Evolutionary conservation across 2,113 vertebrate species (phyloP).

Genomic region (Columbina picui): DNA sequence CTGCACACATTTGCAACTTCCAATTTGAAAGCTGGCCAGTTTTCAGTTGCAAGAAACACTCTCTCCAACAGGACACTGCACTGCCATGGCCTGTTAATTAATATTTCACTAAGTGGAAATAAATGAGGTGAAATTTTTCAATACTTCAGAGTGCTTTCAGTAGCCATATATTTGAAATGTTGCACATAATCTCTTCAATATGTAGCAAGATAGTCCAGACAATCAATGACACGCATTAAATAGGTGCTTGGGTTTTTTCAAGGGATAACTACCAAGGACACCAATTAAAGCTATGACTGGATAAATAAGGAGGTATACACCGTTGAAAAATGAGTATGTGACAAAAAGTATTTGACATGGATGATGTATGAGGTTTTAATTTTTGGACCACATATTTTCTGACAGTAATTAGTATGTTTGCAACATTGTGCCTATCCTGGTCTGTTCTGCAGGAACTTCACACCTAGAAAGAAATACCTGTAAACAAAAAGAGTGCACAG

Average conservation of each 20-base stretch:
- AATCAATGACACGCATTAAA: not conserved
- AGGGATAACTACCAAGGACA: not conserved
- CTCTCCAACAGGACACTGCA: accelerated
- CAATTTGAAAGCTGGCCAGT: not conserved
- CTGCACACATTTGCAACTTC: not conserved
- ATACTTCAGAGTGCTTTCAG: not conserved
- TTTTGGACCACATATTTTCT: not conserved
- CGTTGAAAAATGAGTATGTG: not conserved
- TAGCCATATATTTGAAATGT: not conserved
- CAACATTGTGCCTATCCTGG: not conserved
- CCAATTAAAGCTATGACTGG: not conserved
- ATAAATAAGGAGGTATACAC: not conserved
- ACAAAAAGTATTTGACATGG: not conserved
- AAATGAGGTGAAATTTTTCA: not conserved
- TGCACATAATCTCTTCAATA: not conserved
- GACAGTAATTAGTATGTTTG: not conserved
- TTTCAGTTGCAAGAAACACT: not conserved
- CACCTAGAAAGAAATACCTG: not conserved
- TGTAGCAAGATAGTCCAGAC: not conserved
- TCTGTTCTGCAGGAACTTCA: not conserved
- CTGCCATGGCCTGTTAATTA: not conserved
- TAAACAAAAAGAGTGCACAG: not conserved
- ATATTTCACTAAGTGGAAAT: not conserved
- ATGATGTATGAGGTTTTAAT: not conserved
- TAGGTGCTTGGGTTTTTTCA: not conserved